These are phyloP conservation scores for Homarus gammarus DNA, from an alignment of 2,888 invertebrate species.

Conservation along the genomic window DNA sequence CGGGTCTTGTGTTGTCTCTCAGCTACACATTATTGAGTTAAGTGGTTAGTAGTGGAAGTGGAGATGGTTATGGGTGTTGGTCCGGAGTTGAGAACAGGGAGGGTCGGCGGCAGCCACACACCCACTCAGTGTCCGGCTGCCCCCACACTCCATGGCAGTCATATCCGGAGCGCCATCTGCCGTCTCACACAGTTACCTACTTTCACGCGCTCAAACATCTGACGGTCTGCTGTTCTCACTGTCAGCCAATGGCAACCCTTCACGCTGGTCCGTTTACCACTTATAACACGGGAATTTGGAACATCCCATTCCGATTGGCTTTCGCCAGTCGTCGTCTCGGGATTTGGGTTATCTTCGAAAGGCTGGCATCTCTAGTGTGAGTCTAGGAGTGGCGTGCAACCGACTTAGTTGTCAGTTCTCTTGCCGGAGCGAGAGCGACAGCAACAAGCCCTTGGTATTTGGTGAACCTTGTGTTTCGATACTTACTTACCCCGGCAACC, in stretches of 20 bases:
- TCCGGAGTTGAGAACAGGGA: not conserved
- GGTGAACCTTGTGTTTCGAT: not conserved
- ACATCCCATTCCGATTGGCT: conserved; percentile 24
- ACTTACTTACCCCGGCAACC: not conserved
- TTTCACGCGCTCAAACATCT: conserved; percentile 62
- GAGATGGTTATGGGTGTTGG: not conserved
- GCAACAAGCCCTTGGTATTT: not conserved
- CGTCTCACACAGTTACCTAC: conserved; percentile 68
- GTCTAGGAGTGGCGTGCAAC: conserved; percentile 8
- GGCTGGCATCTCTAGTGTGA: conserved; percentile 30
- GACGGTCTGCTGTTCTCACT: conserved; percentile 17
- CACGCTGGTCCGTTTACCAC: conserved; percentile 5
- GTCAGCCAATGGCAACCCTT: conserved; percentile 33
- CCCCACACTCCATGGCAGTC: not conserved
- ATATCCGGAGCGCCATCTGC: conserved; percentile 56
- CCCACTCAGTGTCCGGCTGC: conserved; percentile 19
- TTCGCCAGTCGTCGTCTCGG: not conserved
- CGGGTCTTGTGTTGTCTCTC: too few species aligned
- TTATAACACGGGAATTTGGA: conserved; percentile 25
- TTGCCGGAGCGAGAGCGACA: conserved; percentile 24
- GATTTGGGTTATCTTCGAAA: conserved; percentile 17
- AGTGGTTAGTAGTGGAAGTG: too few species aligned
- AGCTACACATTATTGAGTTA: too few species aligned
- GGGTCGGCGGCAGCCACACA: not conserved
- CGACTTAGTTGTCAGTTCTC: conserved; percentile 6